phyloP scores from a whole-genome alignment of 2,113 vertebrate genomes.

The Corythoichthys intestinalis region DNA sequence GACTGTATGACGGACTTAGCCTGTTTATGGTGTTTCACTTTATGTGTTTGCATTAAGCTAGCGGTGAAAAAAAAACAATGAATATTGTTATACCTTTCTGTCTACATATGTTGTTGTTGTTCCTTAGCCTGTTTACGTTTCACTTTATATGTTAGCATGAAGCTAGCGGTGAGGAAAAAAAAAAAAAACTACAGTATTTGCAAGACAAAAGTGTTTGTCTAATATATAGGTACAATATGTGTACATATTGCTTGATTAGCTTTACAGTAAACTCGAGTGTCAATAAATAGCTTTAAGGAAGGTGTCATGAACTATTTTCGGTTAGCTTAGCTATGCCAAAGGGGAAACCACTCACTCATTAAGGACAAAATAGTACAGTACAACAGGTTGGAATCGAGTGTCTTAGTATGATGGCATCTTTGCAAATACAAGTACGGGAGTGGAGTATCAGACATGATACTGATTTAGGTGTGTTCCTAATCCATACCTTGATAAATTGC shows the following conservation, averaged over 20 bases:
- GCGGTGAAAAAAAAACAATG: too few relatives aligned
- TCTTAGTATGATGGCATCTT: too few relatives aligned
- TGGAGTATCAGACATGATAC: background rate
- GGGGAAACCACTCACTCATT: too few relatives aligned
- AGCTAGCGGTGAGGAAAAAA: too few relatives aligned
- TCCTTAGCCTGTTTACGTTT: background rate
- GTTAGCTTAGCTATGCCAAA: too few relatives aligned
- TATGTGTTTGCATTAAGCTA: background rate
- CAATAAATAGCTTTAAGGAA: background rate
- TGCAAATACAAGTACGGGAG: background rate
- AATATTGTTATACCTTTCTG: too few relatives aligned
- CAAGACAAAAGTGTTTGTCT: too few relatives aligned
- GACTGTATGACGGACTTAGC: background rate
- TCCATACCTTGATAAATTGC: conserved; percentile 90
- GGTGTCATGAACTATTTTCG: background rate
- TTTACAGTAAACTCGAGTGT: background rate
- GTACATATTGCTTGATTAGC: background rate
- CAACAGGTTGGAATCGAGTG: too few relatives aligned
- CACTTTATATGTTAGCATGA: background rate
- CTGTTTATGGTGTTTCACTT: background rate
- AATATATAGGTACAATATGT: background rate
- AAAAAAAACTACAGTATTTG: too few relatives aligned
- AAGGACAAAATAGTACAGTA: too few relatives aligned
- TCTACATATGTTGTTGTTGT: too few relatives aligned
- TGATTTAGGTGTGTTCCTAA: background rate